These are phyloP conservation scores for Hozukius guyotensis DNA, from an alignment of 2,797 vertebrate species.

Conservation along the genomic window DNA sequence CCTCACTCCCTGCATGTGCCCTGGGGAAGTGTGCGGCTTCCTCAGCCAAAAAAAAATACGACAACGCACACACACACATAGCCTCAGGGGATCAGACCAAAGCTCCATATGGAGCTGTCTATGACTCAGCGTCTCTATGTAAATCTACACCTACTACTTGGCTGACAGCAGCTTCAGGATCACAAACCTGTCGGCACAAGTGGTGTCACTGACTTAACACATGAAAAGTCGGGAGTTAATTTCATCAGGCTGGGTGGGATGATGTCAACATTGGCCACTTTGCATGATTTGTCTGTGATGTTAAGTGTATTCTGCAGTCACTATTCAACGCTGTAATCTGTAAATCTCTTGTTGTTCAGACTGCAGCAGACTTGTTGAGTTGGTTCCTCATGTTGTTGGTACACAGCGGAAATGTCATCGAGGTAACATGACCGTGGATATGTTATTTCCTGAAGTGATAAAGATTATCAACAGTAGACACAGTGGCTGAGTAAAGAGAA, in stretches of 20 bases:
- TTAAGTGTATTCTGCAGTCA: conserved; percentile 3
- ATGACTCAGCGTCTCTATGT: conserved; percentile 63
- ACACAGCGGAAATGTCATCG: background rate
- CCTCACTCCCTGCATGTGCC: conserved; percentile 45
- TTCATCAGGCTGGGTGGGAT: conserved; percentile 24
- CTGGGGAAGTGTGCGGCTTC: conserved; percentile 27
- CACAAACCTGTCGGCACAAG: conserved; percentile 52
- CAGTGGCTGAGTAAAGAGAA: background rate
- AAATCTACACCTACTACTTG: conserved; percentile 63
- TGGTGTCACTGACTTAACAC: conserved; percentile 26
- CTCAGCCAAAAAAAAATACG: conserved; percentile 24
- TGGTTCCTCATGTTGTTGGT: background rate
- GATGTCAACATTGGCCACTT: conserved; percentile 13
- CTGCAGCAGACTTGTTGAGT: background rate
- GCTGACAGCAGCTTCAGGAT: conserved; percentile 46
- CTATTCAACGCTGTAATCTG: background rate
- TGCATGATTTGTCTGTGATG: conserved; percentile 13
- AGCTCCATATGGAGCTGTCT: conserved; percentile 33
- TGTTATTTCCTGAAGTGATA: background rate
- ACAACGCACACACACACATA: background rate
- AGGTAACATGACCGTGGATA: background rate
- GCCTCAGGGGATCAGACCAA: conserved; percentile 33
- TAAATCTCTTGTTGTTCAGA: background rate
- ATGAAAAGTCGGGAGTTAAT: conserved; percentile 26
- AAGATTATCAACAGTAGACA: background rate